Percentiles rank a stretch among this genome's conserved stretches.
These are phyloP conservation scores for Nipponacmea schrenckii DNA, from an alignment of 2,888 invertebrate species.

Conservation along the genomic window DNA sequence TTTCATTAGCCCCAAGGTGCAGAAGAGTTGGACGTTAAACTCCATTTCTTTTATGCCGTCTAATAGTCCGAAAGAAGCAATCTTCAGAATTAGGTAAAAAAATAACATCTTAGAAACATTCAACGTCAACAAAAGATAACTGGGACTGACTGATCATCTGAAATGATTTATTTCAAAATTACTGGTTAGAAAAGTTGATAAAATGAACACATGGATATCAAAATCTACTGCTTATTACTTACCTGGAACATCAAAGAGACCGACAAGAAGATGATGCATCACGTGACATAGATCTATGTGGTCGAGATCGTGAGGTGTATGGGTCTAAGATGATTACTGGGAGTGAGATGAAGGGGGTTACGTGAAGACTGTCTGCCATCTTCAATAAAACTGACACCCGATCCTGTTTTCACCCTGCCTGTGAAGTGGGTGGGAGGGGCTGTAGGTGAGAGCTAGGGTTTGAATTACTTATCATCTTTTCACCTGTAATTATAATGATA, in stretches of 20 bases:
- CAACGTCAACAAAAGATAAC: too few relatives aligned
- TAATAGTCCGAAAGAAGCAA: too few relatives aligned
- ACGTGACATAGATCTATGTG: background rate
- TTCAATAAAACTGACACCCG: background rate
- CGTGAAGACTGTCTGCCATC: background rate
- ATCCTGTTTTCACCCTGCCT: background rate
- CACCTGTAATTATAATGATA: background rate
- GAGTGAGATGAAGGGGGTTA: background rate
- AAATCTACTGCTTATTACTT: background rate
- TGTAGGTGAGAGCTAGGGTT: background rate
- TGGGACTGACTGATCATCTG: too few relatives aligned
- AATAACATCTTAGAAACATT: too few relatives aligned
- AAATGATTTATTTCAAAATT: too few relatives aligned
- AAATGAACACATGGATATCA: too few relatives aligned
- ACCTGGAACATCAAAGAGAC: background rate
- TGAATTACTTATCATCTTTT: background rate
- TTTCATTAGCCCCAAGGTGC: too few relatives aligned
- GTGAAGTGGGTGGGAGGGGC: conserved; percentile 3
- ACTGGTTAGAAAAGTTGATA: too few relatives aligned
- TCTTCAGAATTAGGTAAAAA: too few relatives aligned
- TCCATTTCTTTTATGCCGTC: too few relatives aligned
- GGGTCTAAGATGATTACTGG: background rate
- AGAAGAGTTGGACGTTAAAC: too few relatives aligned
- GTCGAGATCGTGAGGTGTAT: background rate
- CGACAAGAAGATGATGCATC: background rate